These are phyloP conservation scores for Catocala nupta DNA, from an alignment of 2,888 invertebrate genomes.

Conservation along the genomic window DNA sequence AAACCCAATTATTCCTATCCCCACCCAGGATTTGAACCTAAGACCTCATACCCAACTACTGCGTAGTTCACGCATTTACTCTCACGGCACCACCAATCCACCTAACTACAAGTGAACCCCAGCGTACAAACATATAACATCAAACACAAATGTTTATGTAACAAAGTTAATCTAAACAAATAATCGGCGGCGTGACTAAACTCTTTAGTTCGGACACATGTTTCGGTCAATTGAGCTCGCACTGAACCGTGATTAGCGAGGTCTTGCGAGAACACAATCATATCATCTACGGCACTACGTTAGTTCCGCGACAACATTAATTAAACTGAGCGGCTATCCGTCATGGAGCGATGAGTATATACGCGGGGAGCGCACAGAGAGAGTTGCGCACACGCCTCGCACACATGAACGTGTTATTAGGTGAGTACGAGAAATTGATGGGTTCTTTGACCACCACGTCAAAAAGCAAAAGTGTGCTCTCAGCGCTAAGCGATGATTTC, in stretches of 20 bases:
- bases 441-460: too few relatives aligned
- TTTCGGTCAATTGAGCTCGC: slow-evolving; percentile 7
- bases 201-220: not conserved
- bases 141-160: too few relatives aligned
- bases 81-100: too few relatives aligned
- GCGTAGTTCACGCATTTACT: too few relatives aligned
- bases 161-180: not conserved
- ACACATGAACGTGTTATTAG: slow-evolving; percentile 34
- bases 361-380: not conserved
- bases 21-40: too few relatives aligned
- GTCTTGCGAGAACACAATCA: not conserved
- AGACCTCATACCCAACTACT: too few relatives aligned
- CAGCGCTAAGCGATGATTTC: too few relatives aligned
- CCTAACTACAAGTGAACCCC: too few relatives aligned
- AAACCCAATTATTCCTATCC: too few relatives aligned
- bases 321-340: not conserved
- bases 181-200: not conserved
- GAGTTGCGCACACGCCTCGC: slow-evolving; percentile 36
- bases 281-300: slow-evolving; percentile 1
- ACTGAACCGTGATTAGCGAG: slow-evolving; percentile 2
- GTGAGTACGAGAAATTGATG: slow-evolving; percentile 20
- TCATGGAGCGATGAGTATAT: slow-evolving; percentile 4
- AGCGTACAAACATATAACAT: too few relatives aligned
- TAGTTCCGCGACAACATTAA: slow-evolving; percentile 8
- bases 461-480: too few relatives aligned